These are phyloP conservation scores for Beaufortia kweichowensis DNA, from an alignment of 2,113 vertebrate species.

Conservation along the genomic window DNA sequence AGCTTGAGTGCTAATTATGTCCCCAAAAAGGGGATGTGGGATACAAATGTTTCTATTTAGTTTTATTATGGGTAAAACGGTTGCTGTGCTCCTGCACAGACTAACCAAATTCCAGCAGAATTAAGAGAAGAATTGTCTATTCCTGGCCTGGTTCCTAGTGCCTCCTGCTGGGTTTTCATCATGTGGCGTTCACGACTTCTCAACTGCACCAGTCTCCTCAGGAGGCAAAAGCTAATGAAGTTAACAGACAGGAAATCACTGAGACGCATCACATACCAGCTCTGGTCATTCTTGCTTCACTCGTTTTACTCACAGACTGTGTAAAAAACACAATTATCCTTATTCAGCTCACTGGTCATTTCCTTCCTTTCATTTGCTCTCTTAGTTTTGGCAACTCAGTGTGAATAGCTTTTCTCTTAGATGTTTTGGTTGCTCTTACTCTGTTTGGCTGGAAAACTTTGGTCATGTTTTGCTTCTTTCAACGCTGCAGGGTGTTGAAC, in stretches of 20 bases:
- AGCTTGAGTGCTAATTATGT: no score
- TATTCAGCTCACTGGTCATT: constrained; percentile 9
- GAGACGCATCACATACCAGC: constrained; percentile 34
- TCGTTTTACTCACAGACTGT: neutral
- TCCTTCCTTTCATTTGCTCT: neutral
- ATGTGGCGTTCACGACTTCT: constrained; percentile 10
- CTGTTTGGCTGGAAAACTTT: constrained; percentile 18
- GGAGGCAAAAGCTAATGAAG: constrained; percentile 41
- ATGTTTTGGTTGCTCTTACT: neutral
- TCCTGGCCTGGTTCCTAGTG: constrained; percentile 6
- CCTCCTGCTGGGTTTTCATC: constrained; percentile 23
- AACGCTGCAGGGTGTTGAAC: constrained; percentile 81
- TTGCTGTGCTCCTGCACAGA: no score
- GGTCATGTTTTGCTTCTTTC: constrained; percentile 14
- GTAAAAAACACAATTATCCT: constrained; percentile 23
- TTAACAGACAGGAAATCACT: constrained; percentile 51
- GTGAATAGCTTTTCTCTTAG: constrained; percentile 11
- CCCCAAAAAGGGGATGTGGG: neutral
- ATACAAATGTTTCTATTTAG: no score
- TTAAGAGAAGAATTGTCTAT: neutral
- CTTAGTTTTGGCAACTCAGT: neutral
- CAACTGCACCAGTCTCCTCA: neutral
- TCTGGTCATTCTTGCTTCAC: constrained; percentile 13
- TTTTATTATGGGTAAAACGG: neutral
- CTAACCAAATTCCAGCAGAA: neutral